These are phyloP conservation scores for Anguilla rostrata DNA, from an alignment of 2,113 vertebrate species.

Conservation along the genomic window DNA sequence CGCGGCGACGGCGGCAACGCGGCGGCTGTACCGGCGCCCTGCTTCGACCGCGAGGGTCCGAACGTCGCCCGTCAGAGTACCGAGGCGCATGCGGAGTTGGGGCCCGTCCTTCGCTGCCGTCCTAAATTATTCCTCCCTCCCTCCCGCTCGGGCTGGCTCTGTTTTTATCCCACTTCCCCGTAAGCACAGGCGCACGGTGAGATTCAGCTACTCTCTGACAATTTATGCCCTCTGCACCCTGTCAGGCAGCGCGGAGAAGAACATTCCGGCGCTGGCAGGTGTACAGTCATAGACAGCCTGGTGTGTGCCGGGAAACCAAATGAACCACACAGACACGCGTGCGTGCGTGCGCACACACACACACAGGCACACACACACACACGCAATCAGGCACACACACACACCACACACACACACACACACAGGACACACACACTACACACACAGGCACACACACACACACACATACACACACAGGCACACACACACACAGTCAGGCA, in stretches of 20 bases:
- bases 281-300: not conserved
- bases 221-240: not conserved
- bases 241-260: not conserved
- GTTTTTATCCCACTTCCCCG: not conserved
- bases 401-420: not conserved
- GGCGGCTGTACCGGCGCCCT: not conserved
- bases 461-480: no score
- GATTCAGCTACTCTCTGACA: not conserved
- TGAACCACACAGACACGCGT: not conserved
- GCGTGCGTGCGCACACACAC: not conserved
- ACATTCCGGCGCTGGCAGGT: not conserved
- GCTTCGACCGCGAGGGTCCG: not conserved
- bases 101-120: not conserved
- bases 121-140: not conserved
- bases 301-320: conserved; percentile 15
- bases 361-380: not conserved
- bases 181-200: not conserved
- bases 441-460: no score
- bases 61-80: not conserved
- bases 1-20: not conserved
- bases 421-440: not conserved
- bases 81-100: not conserved
- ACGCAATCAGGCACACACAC: no score
- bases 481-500: no score
- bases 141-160: not conserved